phyloP scores from a whole-genome alignment of 2,888 invertebrate genomes.

The Dynastes hyllus region DNA sequence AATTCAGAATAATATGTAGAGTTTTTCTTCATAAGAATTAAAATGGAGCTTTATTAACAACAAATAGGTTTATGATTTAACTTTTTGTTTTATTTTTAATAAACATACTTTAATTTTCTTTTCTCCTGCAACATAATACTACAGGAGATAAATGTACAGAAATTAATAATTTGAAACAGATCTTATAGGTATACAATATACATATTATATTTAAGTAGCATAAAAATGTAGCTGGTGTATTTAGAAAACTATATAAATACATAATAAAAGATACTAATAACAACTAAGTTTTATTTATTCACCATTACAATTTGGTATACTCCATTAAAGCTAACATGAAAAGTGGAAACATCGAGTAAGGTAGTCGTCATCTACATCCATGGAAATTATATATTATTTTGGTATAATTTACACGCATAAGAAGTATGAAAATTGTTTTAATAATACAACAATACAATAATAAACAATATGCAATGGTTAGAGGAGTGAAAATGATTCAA shows the following conservation, averaged over 20 bases:
- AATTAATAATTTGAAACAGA: conserved; percentile 21
- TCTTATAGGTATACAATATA: conserved; percentile 39
- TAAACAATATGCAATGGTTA: too few relatives aligned
- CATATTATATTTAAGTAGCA: conserved; percentile 33
- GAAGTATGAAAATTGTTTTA: too few relatives aligned
- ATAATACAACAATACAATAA: too few relatives aligned
- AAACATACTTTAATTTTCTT: neutral
- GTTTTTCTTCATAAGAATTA: conserved; percentile 10
- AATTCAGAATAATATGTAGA: neutral
- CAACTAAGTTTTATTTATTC: conserved; percentile 12
- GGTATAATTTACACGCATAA: too few relatives aligned
- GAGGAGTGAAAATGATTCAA: too few relatives aligned
- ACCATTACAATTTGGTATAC: too few relatives aligned
- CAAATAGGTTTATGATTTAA: conserved; percentile 38
- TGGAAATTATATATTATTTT: too few relatives aligned
- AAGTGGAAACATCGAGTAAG: too few relatives aligned
- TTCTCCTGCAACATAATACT: neutral
- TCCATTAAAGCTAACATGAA: too few relatives aligned
- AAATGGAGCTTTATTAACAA: conserved; percentile 38
- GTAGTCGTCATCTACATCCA: too few relatives aligned
- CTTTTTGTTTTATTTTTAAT: conserved; percentile 36
- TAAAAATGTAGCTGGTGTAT: conserved; percentile 33
- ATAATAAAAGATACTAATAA: conserved; percentile 42
- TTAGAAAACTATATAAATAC: conserved; percentile 40
- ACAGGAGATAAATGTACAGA: conserved; percentile 33